These are phyloP conservation scores for Gallinago nigripennis DNA, from an alignment of 2,797 vertebrate species.

Conservation along the genomic window DNA sequence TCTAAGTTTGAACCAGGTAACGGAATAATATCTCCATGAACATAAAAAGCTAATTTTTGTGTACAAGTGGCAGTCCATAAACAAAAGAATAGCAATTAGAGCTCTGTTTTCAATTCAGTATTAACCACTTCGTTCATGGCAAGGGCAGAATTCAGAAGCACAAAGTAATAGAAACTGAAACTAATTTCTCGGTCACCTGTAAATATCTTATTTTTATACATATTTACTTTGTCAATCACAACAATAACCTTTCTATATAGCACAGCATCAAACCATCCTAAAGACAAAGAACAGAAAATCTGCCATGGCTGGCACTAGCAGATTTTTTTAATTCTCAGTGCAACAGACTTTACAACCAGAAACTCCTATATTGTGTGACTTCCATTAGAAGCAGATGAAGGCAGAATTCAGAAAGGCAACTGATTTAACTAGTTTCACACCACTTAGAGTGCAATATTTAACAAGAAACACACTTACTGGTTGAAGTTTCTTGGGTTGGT, in stretches of 20 bases:
- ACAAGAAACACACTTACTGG: neutral
- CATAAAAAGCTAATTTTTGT: neutral
- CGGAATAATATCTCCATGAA: neutral
- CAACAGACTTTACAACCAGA: neutral
- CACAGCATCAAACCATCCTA: neutral
- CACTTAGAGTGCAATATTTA: neutral
- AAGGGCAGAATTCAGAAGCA: neutral
- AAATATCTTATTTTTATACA: neutral
- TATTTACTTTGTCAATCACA: neutral
- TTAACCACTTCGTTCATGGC: neutral
- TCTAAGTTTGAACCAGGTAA: neutral
- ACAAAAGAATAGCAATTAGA: neutral
- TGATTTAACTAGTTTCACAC: neutral
- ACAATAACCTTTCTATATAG: neutral
- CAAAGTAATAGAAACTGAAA: neutral
- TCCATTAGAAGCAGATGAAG: neutral
- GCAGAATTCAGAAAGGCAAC: neutral
- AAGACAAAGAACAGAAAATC: neutral
- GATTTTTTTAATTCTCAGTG: neutral
- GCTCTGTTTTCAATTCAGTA: neutral
- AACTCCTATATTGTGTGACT: neutral
- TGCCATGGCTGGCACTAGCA: neutral
- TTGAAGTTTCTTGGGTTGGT: neutral
- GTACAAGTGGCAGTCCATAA: neutral
- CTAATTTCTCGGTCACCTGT: neutral